Conservation (phyloP, 2,797 vertebrate genomes). For the Hyperoplus immaculatus region DNA sequence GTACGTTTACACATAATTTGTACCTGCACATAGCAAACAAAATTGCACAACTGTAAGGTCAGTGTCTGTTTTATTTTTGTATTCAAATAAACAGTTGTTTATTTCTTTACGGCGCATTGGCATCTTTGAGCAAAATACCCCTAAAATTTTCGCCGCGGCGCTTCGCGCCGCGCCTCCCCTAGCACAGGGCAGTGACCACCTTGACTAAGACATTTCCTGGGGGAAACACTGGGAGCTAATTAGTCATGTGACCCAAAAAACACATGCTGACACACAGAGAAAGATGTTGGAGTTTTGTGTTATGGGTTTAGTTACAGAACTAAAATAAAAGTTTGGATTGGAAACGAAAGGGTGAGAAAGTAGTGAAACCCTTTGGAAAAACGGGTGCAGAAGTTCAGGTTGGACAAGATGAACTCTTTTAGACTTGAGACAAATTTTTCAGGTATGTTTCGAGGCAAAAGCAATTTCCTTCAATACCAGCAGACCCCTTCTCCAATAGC, state of each 20-base stretch:
- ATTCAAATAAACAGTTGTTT: too few relatives aligned
- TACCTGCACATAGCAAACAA: too few relatives aligned
- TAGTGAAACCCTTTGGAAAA: neutral
- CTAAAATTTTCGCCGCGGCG: too few relatives aligned
- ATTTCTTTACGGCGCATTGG: too few relatives aligned
- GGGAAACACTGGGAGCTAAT: too few relatives aligned
- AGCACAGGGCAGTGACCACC: too few relatives aligned
- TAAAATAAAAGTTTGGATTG: neutral
- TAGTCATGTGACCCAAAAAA: slow-evolving; percentile 20
- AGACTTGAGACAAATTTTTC: slow-evolving; percentile 20
- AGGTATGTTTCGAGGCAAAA: slow-evolving; percentile 44
- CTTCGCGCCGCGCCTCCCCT: too few relatives aligned
- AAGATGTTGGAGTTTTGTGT: neutral
- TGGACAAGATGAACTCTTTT: neutral
- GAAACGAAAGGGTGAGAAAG: neutral
- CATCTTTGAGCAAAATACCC: too few relatives aligned
- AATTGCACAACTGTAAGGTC: too few relatives aligned
- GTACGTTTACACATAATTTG: too few relatives aligned
- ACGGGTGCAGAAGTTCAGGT: neutral
- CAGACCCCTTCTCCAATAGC: slow-evolving; percentile 38
- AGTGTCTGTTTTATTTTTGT: too few relatives aligned
- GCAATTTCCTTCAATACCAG: slow-evolving; percentile 67
- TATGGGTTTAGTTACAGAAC: neutral
- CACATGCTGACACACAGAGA: slow-evolving; percentile 11
- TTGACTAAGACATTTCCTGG: too few relatives aligned